Percentiles rank a stretch among this genome's conserved stretches.
phyloP scores from a whole-genome alignment of 1,140 invertebrate species.

The Heliothis subflexa region DNA sequence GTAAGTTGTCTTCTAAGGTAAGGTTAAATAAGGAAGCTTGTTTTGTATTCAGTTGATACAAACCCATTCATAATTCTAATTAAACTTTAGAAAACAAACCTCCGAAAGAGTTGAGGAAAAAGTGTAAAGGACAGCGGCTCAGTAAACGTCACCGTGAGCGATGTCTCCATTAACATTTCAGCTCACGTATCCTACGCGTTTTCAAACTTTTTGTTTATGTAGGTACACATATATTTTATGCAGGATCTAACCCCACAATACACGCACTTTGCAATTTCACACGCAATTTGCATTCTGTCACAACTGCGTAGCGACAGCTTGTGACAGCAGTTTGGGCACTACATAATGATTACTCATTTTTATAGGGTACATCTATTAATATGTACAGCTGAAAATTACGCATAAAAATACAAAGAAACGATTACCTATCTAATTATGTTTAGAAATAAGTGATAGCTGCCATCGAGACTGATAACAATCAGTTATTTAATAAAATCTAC shows the following conservation, averaged over 20 bases:
- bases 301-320: slow-evolving; percentile 16
- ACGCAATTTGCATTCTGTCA: too few species aligned
- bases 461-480: too few species aligned
- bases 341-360: too few species aligned
- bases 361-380: too few species aligned
- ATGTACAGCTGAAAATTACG: too few species aligned
- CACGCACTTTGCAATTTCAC: slow-evolving; percentile 30
- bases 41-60: slow-evolving; percentile 7
- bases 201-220: slow-evolving; percentile 37
- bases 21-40: neutral
- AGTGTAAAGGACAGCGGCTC: slow-evolving; percentile 10
- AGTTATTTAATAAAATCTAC: neutral
- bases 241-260: slow-evolving; percentile 23
- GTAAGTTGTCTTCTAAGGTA: too few species aligned
- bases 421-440: too few species aligned
- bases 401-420: too few species aligned
- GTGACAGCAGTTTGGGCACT: neutral
- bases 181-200: slow-evolving; percentile 30
- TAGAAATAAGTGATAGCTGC: too few species aligned
- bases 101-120: neutral
- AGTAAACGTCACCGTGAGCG: slow-evolving; percentile 16
- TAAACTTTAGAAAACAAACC: slow-evolving; percentile 6
- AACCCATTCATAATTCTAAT: neutral
- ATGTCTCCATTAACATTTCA: slow-evolving; percentile 37
- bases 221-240: slow-evolving; percentile 27